phyloP scores from a whole-genome alignment of 2,797 vertebrate genomes.

The Momotus momota region DNA sequence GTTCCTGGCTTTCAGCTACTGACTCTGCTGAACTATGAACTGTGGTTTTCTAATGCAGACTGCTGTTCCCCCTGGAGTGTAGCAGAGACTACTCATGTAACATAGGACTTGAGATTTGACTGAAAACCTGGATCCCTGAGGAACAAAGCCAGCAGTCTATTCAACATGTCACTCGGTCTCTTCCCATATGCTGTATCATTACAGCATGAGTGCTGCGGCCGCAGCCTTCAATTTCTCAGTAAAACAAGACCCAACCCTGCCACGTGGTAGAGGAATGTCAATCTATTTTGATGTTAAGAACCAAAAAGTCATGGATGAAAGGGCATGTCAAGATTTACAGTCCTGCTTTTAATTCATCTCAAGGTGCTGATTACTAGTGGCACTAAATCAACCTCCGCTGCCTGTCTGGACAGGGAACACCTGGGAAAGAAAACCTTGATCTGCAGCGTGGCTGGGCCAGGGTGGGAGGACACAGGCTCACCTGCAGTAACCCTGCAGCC shows the following conservation, averaged over 20 bases:
- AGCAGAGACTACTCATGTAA: conserved; percentile 25
- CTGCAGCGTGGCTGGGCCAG: neutral
- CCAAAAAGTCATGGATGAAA: conserved; percentile 39
- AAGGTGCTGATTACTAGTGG: conserved; percentile 38
- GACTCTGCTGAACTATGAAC: conserved; percentile 41
- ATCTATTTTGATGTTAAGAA: conserved; percentile 53
- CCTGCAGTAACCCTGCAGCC: neutral
- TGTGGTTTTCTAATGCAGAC: conserved; percentile 3
- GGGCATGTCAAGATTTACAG: conserved; percentile 22
- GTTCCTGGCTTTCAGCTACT: conserved; percentile 16
- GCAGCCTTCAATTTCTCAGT: conserved; percentile 52
- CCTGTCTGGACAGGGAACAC: conserved; percentile 13
- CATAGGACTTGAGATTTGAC: neutral
- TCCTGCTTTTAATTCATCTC: conserved; percentile 56
- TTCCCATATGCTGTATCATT: conserved; percentile 13
- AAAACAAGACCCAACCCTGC: conserved; percentile 40
- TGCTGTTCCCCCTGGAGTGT: neutral
- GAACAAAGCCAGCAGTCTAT: conserved; percentile 44
- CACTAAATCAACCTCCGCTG: neutral
- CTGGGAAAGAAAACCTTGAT: conserved; percentile 1
- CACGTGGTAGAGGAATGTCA: conserved; percentile 24
- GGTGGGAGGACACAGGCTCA: neutral
- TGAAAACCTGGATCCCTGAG: conserved; percentile 53
- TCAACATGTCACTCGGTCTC: conserved; percentile 4
- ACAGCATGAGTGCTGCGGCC: neutral